These are phyloP conservation scores for Kryptopterus vitreolus DNA, from an alignment of 2,797 vertebrate species.

Conservation along the genomic window DNA sequence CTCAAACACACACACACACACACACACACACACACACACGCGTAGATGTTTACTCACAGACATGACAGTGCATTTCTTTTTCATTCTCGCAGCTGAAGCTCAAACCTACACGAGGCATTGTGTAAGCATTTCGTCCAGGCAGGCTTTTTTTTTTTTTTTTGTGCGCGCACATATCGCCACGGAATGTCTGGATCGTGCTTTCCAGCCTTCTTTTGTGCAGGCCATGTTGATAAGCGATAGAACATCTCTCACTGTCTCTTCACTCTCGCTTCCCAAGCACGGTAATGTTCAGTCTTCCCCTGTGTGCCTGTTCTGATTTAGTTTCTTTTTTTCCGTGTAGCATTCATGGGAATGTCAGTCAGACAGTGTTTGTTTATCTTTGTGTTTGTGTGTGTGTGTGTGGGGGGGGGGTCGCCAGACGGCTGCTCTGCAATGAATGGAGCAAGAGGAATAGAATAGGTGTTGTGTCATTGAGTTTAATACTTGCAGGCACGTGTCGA, in stretches of 20 bases:
- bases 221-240: slow-evolving; percentile 42
- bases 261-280: not conserved
- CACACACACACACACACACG: not conserved
- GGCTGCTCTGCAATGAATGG: slow-evolving; percentile 32
- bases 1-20: not conserved
- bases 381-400: slow-evolving; percentile 21
- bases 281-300: not conserved
- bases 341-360: slow-evolving; percentile 44
- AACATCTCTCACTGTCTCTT: slow-evolving; percentile 23
- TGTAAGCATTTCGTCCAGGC: not conserved
- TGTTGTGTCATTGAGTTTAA: slow-evolving; percentile 39
- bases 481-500: slow-evolving; percentile 10
- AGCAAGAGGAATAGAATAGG: slow-evolving; percentile 36
- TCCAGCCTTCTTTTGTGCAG: slow-evolving; percentile 30
- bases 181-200: slow-evolving; percentile 36
- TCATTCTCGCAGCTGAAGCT: slow-evolving; percentile 10
- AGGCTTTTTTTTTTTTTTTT: too few species aligned
- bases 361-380: slow-evolving; percentile 17
- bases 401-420: not conserved
- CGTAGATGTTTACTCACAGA: not conserved
- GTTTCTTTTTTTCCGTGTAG: slow-evolving; percentile 6
- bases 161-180: slow-evolving; percentile 19
- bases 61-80: not conserved
- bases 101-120: slow-evolving; percentile 25
- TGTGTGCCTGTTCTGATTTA: slow-evolving; percentile 20